phyloP scores from a whole-genome alignment of 2,797 vertebrate species.

The Tiaroga cobitis region DNA sequence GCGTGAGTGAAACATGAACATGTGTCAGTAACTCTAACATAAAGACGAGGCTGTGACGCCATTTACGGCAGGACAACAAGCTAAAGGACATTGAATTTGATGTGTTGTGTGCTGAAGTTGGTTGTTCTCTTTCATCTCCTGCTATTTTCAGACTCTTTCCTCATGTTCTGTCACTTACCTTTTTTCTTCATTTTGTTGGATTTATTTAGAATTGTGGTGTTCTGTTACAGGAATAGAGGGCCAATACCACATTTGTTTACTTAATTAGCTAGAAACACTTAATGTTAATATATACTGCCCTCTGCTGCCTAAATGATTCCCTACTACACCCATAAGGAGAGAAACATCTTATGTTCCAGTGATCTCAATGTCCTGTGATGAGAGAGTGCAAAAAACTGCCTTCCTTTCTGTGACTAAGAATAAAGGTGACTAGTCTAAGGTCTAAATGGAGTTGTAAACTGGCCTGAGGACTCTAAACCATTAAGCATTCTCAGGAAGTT shows the following conservation, averaged over 20 bases:
- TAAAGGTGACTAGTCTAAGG: background rate
- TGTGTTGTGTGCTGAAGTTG: background rate
- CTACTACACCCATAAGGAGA: background rate
- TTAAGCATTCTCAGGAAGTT: conserved; percentile 11
- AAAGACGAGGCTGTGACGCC: background rate
- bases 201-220: background rate
- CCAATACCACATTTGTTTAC: background rate
- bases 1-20: background rate
- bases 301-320: conserved; percentile 15
- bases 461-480: conserved; percentile 4
- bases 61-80: conserved; percentile 19
- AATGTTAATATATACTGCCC: conserved; percentile 18
- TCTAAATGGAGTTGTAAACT: background rate
- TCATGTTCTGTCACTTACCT: background rate
- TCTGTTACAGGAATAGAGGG: background rate
- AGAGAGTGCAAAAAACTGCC: background rate
- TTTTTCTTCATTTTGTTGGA: background rate
- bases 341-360: background rate
- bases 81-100: conserved; percentile 28
- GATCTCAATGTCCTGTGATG: background rate
- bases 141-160: background rate
- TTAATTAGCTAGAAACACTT: background rate
- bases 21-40: background rate
- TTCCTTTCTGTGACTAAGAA: background rate
- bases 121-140: background rate